phyloP scores from a whole-genome alignment of 2,113 vertebrate species.

The Numida meleagris region DNA sequence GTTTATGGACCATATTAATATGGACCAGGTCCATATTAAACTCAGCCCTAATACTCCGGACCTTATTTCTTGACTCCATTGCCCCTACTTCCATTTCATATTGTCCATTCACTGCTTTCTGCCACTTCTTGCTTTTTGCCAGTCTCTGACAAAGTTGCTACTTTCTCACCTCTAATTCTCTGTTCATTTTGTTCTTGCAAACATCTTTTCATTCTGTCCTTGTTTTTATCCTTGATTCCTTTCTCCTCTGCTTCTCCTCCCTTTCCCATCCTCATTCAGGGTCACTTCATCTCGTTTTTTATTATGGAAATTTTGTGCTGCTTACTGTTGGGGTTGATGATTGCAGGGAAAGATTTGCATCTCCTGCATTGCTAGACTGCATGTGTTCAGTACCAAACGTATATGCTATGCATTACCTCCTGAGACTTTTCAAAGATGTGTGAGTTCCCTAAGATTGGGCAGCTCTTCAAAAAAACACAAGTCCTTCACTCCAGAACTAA shows the following conservation, averaged over 20 bases:
- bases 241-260: background rate
- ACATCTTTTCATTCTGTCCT: background rate
- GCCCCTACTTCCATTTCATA: background rate
- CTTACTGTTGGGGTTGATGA: background rate
- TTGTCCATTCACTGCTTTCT: background rate
- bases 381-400: background rate
- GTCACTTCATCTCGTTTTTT: background rate
- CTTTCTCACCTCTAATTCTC: background rate
- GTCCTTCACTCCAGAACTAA: background rate
- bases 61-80: background rate
- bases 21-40: background rate
- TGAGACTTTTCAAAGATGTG: background rate
- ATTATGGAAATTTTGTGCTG: background rate
- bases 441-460: background rate
- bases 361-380: background rate
- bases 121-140: background rate
- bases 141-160: background rate
- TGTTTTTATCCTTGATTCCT: background rate
- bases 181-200: background rate
- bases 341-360: background rate
- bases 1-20: background rate
- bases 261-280: background rate
- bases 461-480: background rate
- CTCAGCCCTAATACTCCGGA: background rate
- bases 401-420: background rate